Percentiles rank a stretch among this genome's conserved stretches.
phyloP scores from a whole-genome alignment of 2,888 invertebrate genomes.

The Orchesella flavescens region DNA sequence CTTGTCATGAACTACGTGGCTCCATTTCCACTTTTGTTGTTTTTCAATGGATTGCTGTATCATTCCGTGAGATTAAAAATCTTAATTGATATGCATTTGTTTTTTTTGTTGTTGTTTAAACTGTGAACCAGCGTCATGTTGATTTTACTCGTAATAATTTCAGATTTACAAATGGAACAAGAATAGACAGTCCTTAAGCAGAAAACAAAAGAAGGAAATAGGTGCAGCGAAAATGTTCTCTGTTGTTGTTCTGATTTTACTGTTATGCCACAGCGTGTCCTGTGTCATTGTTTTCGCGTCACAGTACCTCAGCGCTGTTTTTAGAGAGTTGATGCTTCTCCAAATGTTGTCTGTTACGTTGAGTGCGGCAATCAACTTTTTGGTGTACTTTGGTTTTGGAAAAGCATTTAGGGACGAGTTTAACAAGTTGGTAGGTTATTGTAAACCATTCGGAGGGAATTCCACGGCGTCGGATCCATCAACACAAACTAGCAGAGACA shows the following conservation, averaged over 20 bases:
- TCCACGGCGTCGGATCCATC: neutral
- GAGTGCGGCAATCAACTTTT: constrained; percentile 41
- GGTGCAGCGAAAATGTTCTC: constrained; percentile 42
- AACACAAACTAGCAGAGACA: neutral
- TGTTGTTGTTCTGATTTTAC: constrained; percentile 31
- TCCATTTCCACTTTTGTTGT: neutral
- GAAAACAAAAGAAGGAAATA: constrained; percentile 35
- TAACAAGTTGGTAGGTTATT: neutral
- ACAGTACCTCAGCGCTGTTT: constrained; percentile 1
- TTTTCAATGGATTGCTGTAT: constrained; percentile 7
- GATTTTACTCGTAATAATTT: neutral
- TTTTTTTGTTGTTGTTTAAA: no score
- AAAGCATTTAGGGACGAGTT: constrained; percentile 26
- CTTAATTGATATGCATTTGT: neutral
- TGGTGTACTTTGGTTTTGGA: constrained; percentile 35
- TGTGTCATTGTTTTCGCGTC: constrained; percentile 24
- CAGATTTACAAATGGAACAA: constrained; percentile 46
- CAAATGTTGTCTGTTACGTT: constrained; percentile 27
- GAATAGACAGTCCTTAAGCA: neutral
- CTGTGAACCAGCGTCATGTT: neutral
- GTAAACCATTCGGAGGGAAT: neutral
- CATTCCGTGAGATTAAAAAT: neutral
- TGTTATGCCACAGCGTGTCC: constrained; percentile 30
- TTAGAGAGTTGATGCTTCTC: constrained; percentile 23
- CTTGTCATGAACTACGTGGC: constrained; percentile 3